Evolutionary conservation across 2,888 invertebrate species (phyloP), one percentile per base, ranked within the genome.

Genomic region (Eurytoma californica): DNA sequence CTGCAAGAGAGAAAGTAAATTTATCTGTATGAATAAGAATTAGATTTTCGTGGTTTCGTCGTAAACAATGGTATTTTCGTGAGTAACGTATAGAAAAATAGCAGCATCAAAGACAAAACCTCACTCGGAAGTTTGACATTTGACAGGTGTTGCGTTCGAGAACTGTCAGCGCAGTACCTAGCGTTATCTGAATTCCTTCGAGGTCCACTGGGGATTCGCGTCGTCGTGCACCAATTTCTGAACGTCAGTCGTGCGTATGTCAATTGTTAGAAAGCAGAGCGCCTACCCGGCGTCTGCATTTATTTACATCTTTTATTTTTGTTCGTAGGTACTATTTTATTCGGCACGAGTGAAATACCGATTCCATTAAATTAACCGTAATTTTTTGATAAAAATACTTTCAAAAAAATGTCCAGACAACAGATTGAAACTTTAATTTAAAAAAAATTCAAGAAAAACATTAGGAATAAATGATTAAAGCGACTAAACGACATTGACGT

Each of bases 91-190:
- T 24, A 70, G 9, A 39, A 12, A n/a, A 28, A 14, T 9, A 68
- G 16, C 28, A 55, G 14, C 51, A 47, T 24, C 60, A 65, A 39
- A 28, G 30, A 65, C 18, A 18, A 68, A 47, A 65, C 65, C 58
- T 58, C 30, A 53, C 55, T 20, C 24, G 39, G 51, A 20, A 12
- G 49, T 57, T 39, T 58, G 76, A 74, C 66, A 65, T 73, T 70
- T 68, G 81, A 79, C 78, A 79, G 78, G 78, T 75, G 77, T 75
- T 65, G 65, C 74, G 72, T 70, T 66, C 66, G 73, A 79, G 73
- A 79, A 79, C 81, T 79, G 79, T 74, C 81, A 79, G 81, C 28
- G 53, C 65, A 77, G 79, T 79, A 77, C 79, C 81, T 68, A 81
- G 65, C 81, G 76, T 81, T 81, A 79, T 81, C 81, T 63, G 79